A percentile compares a stretch with the other conserved stretches of the same genome.
Conservation (phyloP, 2,113 vertebrate genomes). For the Barnardius zonarius region DNA sequence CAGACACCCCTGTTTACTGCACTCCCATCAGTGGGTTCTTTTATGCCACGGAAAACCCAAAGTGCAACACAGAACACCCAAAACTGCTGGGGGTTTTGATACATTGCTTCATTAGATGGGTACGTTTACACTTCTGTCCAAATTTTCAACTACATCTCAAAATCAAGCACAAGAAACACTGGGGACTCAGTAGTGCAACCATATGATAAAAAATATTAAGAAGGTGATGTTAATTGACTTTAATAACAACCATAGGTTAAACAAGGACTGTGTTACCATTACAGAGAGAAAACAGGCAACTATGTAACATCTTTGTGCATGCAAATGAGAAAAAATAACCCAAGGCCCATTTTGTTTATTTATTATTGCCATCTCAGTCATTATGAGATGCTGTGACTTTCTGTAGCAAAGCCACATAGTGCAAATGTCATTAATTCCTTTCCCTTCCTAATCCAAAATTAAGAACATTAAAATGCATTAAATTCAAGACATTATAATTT, state of each 20-base stretch:
- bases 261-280: background rate
- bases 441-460: conserved; percentile 48
- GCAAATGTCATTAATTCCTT: conserved; percentile 24
- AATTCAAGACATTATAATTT: conserved; percentile 44
- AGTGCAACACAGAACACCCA: background rate
- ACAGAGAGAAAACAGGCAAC: background rate
- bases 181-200: background rate
- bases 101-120: background rate
- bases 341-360: conserved; percentile 30
- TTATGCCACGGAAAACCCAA: background rate
- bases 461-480: conserved; percentile 62
- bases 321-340: conserved; percentile 12
- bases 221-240: background rate
- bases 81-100: background rate
- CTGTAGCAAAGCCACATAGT: background rate
- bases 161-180: background rate
- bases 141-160: background rate
- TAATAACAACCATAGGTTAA: background rate
- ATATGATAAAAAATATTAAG: background rate
- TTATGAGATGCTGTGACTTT: conserved; percentile 27
- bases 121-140: background rate
- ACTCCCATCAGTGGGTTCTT: background rate
- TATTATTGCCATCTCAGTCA: conserved; percentile 9
- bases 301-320: background rate
- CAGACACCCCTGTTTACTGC: background rate